Evolutionary conservation across 92 coral and sea anemone genomes (phyloP), one percentile per base, ranked within the genome.

Genomic region (Ricordea florida): DNA sequence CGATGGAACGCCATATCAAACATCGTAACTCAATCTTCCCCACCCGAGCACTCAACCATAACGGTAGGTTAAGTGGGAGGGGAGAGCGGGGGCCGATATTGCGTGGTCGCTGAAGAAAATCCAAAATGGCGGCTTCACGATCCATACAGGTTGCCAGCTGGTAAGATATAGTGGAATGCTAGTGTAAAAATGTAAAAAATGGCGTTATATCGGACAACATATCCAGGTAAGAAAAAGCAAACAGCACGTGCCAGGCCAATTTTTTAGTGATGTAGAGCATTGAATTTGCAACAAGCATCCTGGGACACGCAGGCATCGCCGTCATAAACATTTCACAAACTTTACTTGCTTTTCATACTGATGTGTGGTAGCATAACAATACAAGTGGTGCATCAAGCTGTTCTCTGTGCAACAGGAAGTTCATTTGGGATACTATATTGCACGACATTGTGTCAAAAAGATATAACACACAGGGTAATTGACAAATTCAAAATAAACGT

Each of bases 71-170:
- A 23, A 18, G 57, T 10, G 27, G 27, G 27, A 20, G 27, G 57
- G 57, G 57, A 23, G 57, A 20, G 57, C 29, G 26, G 8, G 31
- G 57, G 29, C 57, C 31, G 26, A 49, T 49, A 49, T 23, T 20
- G 57, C n/a, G 57, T 49, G 57, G 57, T 49, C 57, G 30, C 57
- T 49, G 57, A n/a, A 49, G 57, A 2, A 49, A 9, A 24, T 24
- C 9, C 30, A 49, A 49, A 49, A 49, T 23, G 57, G 33, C 32
- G 57, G 57, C 57, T 21, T 9, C 15, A 8, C 27, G 27, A 49
- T 49, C 49, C 49, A 43, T 43, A 11, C 24, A 0, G 27, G 27
- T 1, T 0, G 55, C 24, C 55, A 1, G 30, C n/a, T n/a, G n/a
- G n/a, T n/a, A n/a, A n/a, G n/a, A n/a, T n/a, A n/a, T n/a, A n/a